Evolutionary conservation across 2,113 vertebrate genomes (phyloP).

Genomic region (Tretioscincus oriximinensis): DNA sequence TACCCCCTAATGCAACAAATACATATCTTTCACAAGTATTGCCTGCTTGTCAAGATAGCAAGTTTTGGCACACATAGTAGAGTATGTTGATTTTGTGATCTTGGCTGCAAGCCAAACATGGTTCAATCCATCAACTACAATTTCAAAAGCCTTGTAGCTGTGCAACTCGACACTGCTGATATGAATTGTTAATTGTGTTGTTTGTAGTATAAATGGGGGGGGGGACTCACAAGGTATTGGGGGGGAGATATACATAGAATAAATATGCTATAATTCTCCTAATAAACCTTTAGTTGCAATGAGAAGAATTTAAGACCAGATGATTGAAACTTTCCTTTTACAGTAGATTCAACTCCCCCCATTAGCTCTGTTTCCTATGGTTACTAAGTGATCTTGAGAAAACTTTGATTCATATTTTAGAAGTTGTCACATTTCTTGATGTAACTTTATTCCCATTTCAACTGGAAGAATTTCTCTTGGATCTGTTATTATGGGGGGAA

Average conservation of each 20-base stretch:
- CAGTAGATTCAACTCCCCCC: neutral
- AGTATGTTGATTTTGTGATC: conserved; percentile 24
- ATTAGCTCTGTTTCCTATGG: neutral
- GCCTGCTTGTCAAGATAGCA: conserved; percentile 34
- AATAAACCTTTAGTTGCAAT: neutral
- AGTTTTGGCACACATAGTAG: conserved; percentile 10
- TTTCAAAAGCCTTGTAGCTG: conserved; percentile 41
- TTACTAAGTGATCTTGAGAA: neutral
- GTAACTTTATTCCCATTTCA: too few species aligned
- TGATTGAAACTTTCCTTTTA: neutral
- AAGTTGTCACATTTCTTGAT: neutral
- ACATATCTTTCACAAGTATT: conserved; percentile 39
- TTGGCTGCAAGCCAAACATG: conserved; percentile 28
- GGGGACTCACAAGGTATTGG: conserved; percentile 14
- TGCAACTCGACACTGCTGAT: conserved; percentile 4
- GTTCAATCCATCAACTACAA: conserved; percentile 15
- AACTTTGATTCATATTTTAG: neutral
- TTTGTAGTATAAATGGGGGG: conserved; percentile 5
- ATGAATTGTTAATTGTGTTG: conserved; percentile 23
- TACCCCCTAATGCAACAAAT: conserved; percentile 24
- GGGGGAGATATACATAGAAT: conserved; percentile 13
- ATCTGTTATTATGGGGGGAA: too few species aligned
- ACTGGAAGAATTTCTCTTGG: too few species aligned
- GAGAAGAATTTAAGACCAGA: neutral
- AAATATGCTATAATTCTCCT: neutral